These are phyloP conservation scores for Excalfactoria chinensis DNA, from an alignment of 2,113 vertebrate genomes.

Conservation along the genomic window DNA sequence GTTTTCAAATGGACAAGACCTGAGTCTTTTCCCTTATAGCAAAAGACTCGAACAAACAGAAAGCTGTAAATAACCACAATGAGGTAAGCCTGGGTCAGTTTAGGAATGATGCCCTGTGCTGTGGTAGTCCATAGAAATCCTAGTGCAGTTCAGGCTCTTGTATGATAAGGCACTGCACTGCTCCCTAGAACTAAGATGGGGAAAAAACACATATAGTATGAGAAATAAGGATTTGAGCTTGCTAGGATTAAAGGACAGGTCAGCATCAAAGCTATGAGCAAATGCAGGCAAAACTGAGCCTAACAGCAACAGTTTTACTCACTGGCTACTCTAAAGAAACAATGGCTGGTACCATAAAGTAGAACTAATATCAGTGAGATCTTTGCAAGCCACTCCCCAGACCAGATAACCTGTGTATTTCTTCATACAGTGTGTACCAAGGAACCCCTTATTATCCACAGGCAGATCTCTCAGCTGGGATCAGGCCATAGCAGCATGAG, in stretches of 20 bases:
- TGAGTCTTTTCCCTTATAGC: background rate
- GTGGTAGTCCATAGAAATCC: background rate
- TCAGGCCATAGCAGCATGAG: background rate
- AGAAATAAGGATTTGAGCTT: background rate
- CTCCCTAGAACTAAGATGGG: background rate
- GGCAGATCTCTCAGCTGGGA: background rate
- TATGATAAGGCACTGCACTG: background rate
- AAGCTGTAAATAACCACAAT: background rate
- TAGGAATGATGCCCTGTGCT: rapidly evolving
- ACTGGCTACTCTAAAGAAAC: background rate
- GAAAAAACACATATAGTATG: background rate
- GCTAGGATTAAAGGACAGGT: background rate
- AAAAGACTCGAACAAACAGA: background rate
- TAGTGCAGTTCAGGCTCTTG: background rate
- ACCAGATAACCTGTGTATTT: background rate
- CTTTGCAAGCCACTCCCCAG: background rate
- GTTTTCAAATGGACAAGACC: background rate
- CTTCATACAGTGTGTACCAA: background rate
- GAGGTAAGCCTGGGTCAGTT: background rate
- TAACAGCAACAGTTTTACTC: background rate
- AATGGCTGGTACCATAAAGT: background rate
- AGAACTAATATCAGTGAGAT: background rate
- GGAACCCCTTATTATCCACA: background rate
- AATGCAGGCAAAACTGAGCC: background rate
- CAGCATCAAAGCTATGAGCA: background rate